A percentile compares a stretch with the other conserved stretches of the same genome.
Conservation (phyloP, 2,888 invertebrate species). For the Mesopsocus fuscifrons region DNA sequence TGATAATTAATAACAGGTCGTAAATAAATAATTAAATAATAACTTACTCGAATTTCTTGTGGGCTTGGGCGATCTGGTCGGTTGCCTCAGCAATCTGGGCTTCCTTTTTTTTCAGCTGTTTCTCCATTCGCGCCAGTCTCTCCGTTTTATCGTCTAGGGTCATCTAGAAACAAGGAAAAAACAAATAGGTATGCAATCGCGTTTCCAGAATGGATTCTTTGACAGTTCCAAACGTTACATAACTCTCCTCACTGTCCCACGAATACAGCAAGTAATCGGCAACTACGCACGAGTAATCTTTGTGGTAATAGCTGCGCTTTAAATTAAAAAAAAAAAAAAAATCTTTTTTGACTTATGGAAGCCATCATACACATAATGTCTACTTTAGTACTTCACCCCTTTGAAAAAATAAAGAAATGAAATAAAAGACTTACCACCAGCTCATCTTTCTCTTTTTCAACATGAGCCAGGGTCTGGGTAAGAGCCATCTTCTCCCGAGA, state of each 20-base stretch:
- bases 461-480: conserved; percentile 37
- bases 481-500: conserved; percentile 42
- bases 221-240: too few relatives aligned
- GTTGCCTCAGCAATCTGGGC: conserved; percentile 34
- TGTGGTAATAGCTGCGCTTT: too few relatives aligned
- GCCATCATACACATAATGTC: too few relatives aligned
- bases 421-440: conserved; percentile 29
- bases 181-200: too few relatives aligned
- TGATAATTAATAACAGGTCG: too few relatives aligned
- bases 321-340: conserved; percentile 14
- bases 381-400: conserved; percentile 3
- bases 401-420: conserved; percentile 11
- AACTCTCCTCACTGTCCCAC: too few relatives aligned
- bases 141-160: conserved; percentile 56
- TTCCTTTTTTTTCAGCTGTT: conserved; percentile 39
- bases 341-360: too few relatives aligned
- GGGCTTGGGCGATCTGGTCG: conserved; percentile 32
- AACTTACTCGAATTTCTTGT: conserved; percentile 32
- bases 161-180: too few relatives aligned
- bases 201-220: too few relatives aligned
- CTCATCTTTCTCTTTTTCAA: conserved; percentile 54
- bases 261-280: too few relatives aligned
- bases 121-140: conserved; percentile 39
- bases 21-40: too few relatives aligned
- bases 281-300: too few relatives aligned